Evolutionary conservation across 1,140 invertebrate species (phyloP), one percentile per base, ranked within the genome.

Genomic region (Colletes gigas): DNA sequence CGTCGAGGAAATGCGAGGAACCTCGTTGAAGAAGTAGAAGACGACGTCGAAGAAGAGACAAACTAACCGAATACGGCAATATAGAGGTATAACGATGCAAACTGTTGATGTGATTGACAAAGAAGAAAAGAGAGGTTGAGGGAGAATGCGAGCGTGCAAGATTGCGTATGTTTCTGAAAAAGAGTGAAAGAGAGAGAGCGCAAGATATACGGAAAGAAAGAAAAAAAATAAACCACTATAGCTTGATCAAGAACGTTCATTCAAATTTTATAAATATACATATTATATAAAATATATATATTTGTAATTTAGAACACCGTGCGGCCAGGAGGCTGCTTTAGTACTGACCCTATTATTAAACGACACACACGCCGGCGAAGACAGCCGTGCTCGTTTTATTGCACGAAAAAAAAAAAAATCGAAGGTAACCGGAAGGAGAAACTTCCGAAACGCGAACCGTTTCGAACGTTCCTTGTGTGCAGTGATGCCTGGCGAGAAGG

Each of bases 241-340:
- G 83, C 84, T 88, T 84, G 57, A 83, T 85, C 70, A 69, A 72
- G 69, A 87, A 85, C 78, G 84, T 90, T 88, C 83, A 81, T 82
- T 88, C 63, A 82, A 90, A 87, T 86, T 88, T 89, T 89, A 88
- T 89, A 86, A 83, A 89, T 88, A 84, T 76, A 79, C 60, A 82
- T 77, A 86, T 81, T 76, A 68, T 59, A 68, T 63, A 81, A n/a
- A 62, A 82, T 78, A 72, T 71, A 86, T 85, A 86, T 88, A 83
- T 88, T 85, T 88, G 82, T 85, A 89, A 88, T 88, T 88, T 88
- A 89, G 87, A 82, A 82, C 63, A 85, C 57, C 63, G 77, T 47
- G 68, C 59, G 55, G 62, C 54, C 72, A 66, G 68, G 69, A 57
- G 83, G 71, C 71, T 57, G 44, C 54, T 70, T 62, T 67, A 54